Evolutionary conservation across 2,888 invertebrate species (phyloP).

Genomic region (Torymus aiolomorphi): DNA sequence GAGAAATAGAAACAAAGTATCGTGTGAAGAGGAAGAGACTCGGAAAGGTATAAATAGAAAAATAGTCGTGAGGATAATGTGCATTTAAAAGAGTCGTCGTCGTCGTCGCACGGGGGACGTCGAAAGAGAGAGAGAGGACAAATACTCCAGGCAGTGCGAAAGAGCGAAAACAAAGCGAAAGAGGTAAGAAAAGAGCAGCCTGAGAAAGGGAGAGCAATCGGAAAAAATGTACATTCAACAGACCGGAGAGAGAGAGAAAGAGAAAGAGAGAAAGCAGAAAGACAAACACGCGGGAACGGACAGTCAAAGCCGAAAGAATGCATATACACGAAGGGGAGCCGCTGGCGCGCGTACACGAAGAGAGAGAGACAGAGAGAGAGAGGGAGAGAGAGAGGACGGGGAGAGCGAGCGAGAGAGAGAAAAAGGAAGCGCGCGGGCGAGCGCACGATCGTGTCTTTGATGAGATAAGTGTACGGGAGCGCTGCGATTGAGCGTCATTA

Average conservation of each 20-base stretch:
- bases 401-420: not conserved
- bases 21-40: constrained; percentile 25
- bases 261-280: constrained; percentile 16
- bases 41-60: constrained; percentile 33
- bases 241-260: not conserved
- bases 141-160: constrained; percentile 8
- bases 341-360: not conserved
- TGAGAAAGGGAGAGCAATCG: constrained; percentile 11
- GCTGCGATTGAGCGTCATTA: constrained; percentile 66
- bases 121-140: not conserved
- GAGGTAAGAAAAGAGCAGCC: too few species aligned
- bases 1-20: constrained; percentile 27
- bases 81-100: constrained; percentile 13
- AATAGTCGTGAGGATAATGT: constrained; percentile 24
- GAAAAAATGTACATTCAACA: constrained; percentile 30
- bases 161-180: not conserved
- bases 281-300: constrained; percentile 1
- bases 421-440: constrained; percentile 7
- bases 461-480: constrained; percentile 47
- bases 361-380: not conserved
- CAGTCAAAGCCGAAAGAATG: constrained; percentile 9
- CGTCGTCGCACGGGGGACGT: too few species aligned
- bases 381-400: not conserved
- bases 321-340: not conserved
- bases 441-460: constrained; percentile 46